Evolutionary conservation across 30 jellyfish, hydroid and myxozoan genomes (phyloP).

Genomic region (Cassiopea xamachana): DNA sequence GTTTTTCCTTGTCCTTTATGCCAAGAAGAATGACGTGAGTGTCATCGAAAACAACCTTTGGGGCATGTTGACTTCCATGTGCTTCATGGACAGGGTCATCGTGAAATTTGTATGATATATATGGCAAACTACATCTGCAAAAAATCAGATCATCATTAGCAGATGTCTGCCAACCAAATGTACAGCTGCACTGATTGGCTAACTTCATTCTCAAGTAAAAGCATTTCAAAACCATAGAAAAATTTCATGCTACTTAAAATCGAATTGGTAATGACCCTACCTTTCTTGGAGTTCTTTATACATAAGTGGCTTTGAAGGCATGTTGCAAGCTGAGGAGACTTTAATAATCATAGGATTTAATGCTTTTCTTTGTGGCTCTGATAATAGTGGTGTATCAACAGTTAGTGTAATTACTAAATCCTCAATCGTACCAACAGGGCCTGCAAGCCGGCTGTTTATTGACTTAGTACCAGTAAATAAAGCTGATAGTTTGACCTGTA

Average conservation of each 20-base stretch:
- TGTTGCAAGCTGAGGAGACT: constrained; percentile 65
- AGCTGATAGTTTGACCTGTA: constrained; percentile 78
- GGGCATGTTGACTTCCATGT: constrained; percentile 51
- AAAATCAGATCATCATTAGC: neutral
- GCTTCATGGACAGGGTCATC: constrained; percentile 75
- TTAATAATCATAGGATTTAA: constrained; percentile 85
- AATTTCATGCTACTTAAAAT: too few species aligned
- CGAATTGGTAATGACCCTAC: neutral
- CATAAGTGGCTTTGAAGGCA: constrained; percentile 81
- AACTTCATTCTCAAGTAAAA: too few species aligned
- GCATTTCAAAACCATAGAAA: too few species aligned
- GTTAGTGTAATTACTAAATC: constrained; percentile 75
- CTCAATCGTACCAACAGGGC: constrained; percentile 59
- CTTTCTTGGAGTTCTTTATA: constrained; percentile 48
- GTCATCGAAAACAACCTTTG: constrained; percentile 79
- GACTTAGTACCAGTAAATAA: constrained; percentile 76
- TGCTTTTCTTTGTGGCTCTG: constrained; percentile 82
- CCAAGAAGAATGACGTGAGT: constrained; percentile 85
- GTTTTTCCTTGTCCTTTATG: constrained; percentile 67
- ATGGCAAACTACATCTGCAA: constrained; percentile 87
- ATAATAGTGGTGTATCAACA: constrained; percentile 83
- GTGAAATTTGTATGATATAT: constrained; percentile 74
- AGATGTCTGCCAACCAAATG: too few species aligned
- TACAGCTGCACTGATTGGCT: too few species aligned
- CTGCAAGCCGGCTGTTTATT: constrained; percentile 53